These are phyloP conservation scores for Drosophila kikkawai DNA, from an alignment of 1,140 invertebrate species.

Conservation along the genomic window DNA sequence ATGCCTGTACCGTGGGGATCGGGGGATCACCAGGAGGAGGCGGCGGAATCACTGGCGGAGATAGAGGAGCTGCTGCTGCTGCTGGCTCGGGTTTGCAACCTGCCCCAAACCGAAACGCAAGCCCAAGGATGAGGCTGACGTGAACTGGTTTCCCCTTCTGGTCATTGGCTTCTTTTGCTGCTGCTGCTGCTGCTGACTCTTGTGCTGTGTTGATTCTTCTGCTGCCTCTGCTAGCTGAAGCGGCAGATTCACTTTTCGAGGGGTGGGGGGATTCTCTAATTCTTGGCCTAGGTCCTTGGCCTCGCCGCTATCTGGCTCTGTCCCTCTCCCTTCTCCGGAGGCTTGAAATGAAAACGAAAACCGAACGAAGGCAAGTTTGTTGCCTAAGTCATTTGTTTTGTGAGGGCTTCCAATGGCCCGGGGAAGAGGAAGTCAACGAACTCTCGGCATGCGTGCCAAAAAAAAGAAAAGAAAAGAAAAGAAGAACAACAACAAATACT, in stretches of 20 bases:
- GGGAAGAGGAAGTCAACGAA: conserved; percentile 60
- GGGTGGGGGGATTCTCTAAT: conserved; percentile 61
- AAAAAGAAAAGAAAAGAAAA: conserved; percentile 37
- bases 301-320: conserved; percentile 7
- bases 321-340: conserved; percentile 10
- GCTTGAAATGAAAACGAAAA: conserved; percentile 80
- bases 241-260: conserved; percentile 83
- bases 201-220: conserved; percentile 1
- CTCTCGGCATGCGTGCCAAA: conserved; percentile 64
- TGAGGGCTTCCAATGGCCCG: neutral
- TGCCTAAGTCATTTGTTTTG: conserved; percentile 83
- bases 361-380: conserved; percentile 75
- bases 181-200: neutral
- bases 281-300: conserved; percentile 35
- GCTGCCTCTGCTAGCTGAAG: conserved; percentile 57
- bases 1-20: conserved; percentile 44
- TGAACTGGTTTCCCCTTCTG: conserved; percentile 62
- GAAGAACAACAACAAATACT: conserved; percentile 12
- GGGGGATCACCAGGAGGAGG: conserved; percentile 2
- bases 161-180: conserved; percentile 51
- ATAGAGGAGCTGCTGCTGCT: conserved; percentile 23
- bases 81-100: conserved; percentile 36
- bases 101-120: conserved; percentile 49
- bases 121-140: conserved; percentile 53
- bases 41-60: conserved; percentile 15